A percentile compares a stretch with the other conserved stretches of the same genome.
phyloP scores from a whole-genome alignment of 2,888 invertebrate species.

The Neoaliturus tenellus region DNA sequence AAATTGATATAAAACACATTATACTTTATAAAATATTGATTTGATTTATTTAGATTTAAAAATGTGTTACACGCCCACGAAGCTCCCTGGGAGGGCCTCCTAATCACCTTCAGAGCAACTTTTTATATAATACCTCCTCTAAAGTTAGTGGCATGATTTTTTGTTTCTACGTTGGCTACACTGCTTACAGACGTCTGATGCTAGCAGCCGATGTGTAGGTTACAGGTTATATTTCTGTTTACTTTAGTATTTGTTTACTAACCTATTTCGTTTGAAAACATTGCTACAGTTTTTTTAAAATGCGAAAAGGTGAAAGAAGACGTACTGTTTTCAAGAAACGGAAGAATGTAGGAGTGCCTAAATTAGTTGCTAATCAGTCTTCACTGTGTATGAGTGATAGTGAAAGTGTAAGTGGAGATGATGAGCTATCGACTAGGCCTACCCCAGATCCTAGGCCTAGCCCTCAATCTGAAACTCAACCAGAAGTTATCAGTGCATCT shows the following conservation, averaged over 20 bases:
- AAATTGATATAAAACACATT: background rate
- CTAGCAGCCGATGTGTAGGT: background rate
- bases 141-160: slow-evolving; percentile 3
- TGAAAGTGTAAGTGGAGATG: background rate
- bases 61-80: background rate
- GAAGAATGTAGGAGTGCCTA: slow-evolving; percentile 29
- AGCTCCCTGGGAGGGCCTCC: background rate
- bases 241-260: background rate
- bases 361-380: slow-evolving; percentile 11
- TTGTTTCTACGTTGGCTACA: background rate
- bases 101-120: background rate
- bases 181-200: background rate
- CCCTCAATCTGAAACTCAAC: background rate
- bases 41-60: background rate
- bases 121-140: background rate
- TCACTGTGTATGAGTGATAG: background rate
- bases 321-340: slow-evolving; percentile 19
- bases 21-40: background rate
- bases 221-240: slow-evolving; percentile 4
- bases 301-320: slow-evolving; percentile 15
- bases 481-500: slow-evolving; percentile 12
- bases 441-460: background rate
- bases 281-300: background rate
- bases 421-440: background rate
- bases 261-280: background rate